Conservation (phyloP, 30 jellyfish, hydroid and myxozoan genomes). For the Cassiopea xamachana region DNA sequence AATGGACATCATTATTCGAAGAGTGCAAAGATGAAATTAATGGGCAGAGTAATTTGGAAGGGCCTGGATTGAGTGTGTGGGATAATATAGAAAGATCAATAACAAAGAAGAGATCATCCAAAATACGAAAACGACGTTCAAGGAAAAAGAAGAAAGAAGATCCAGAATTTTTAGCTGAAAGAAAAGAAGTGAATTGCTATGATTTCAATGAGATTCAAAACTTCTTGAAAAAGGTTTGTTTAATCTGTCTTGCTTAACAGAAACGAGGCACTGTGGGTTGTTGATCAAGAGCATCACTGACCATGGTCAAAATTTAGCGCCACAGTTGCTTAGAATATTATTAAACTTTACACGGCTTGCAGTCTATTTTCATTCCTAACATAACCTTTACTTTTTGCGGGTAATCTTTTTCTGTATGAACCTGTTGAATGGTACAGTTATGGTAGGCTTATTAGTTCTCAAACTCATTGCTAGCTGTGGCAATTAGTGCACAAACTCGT, state of each 20-base stretch:
- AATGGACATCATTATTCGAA: slow-evolving; percentile 82
- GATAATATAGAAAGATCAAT: background rate
- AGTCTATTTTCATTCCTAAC: too few relatives aligned
- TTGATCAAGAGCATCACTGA: too few relatives aligned
- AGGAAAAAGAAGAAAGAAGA: slow-evolving; percentile 25
- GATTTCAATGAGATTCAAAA: slow-evolving; percentile 57
- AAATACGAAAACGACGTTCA: slow-evolving; percentile 35
- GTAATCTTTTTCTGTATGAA: too few relatives aligned
- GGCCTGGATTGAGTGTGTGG: background rate
- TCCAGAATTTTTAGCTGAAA: background rate
- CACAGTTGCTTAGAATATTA: background rate
- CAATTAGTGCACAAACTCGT: too few relatives aligned
- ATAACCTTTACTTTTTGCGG: too few relatives aligned
- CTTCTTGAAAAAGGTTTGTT: slow-evolving; percentile 37
- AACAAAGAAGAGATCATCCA: slow-evolving; percentile 58
- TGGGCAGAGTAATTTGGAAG: slow-evolving; percentile 6
- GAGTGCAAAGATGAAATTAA: slow-evolving; percentile 71
- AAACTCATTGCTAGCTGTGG: too few relatives aligned
- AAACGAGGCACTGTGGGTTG: background rate
- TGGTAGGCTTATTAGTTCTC: too few relatives aligned
- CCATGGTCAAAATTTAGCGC: background rate
- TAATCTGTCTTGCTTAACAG: background rate
- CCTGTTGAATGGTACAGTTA: too few relatives aligned
- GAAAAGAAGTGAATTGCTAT: slow-evolving; percentile 3
- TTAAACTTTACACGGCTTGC: too few relatives aligned